Evolutionary conservation across 2,797 vertebrate species (phyloP).

Genomic region (Scarus forsteni): DNA sequence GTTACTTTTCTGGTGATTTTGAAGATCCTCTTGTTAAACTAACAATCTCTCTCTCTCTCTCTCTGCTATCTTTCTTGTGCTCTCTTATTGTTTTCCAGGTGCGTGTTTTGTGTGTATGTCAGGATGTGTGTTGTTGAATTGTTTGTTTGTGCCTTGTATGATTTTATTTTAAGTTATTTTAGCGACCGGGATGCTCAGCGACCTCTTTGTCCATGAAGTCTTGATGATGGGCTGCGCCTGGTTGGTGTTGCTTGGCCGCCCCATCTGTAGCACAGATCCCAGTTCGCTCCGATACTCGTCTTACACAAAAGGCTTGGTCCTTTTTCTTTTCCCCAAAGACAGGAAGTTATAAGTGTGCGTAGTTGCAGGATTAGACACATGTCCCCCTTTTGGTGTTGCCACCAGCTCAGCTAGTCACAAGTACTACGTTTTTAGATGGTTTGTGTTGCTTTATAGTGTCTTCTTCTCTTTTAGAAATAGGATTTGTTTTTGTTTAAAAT

Average conservation of each 20-base stretch:
- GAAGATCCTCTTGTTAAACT: slow-evolving; percentile 31
- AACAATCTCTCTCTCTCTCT: slow-evolving; percentile 57
- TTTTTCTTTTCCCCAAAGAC: slow-evolving; percentile 21
- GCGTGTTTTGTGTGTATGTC: slow-evolving; percentile 62
- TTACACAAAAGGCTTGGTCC: slow-evolving; percentile 22
- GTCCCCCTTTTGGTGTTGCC: slow-evolving; percentile 30
- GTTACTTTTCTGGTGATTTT: slow-evolving; percentile 13
- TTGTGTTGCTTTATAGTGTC: too few relatives aligned
- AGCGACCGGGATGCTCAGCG: slow-evolving; percentile 76
- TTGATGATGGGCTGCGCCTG: slow-evolving; percentile 98
- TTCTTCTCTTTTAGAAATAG: neutral
- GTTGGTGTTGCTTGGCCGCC: slow-evolving; percentile 96
- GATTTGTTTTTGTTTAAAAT: neutral
- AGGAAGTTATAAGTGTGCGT: slow-evolving; percentile 21
- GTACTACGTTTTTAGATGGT: neutral
- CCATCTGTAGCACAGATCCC: slow-evolving; percentile 89
- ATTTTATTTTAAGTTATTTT: slow-evolving; percentile 79
- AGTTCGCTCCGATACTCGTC: slow-evolving; percentile 61
- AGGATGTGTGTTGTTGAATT: slow-evolving; percentile 49
- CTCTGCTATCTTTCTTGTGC: too few relatives aligned
- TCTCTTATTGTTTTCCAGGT: slow-evolving; percentile 72
- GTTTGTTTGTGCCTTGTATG: slow-evolving; percentile 56
- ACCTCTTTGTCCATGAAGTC: slow-evolving; percentile 80
- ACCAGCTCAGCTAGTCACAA: slow-evolving; percentile 54
- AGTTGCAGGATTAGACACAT: slow-evolving; percentile 15